Evolutionary conservation across 2,113 vertebrate genomes (phyloP).

Genomic region (Coreoperca whiteheadi): DNA sequence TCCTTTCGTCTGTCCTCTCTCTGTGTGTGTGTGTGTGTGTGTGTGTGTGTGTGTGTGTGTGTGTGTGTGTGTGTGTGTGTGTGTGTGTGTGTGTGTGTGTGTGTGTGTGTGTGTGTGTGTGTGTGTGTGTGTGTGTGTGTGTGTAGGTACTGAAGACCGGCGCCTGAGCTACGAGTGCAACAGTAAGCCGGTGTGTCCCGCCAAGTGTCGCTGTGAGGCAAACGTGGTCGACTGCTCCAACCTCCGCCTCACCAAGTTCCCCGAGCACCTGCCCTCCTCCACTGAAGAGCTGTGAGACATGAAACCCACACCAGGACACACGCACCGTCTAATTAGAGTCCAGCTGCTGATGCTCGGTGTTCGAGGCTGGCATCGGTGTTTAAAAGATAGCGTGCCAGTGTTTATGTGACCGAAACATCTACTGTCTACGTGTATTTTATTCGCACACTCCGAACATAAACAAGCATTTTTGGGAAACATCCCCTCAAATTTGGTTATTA

Average conservation of each 20-base stretch:
- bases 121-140: not conserved
- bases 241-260: conserved; percentile 93
- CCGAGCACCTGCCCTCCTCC: conserved; percentile 91
- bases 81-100: not conserved
- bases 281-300: conserved; percentile 91
- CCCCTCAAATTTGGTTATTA: too few species aligned
- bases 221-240: conserved; percentile 94
- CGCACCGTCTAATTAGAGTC: too few species aligned
- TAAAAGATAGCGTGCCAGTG: too few species aligned
- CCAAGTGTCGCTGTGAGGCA: conserved; percentile 96
- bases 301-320: conserved; percentile 13
- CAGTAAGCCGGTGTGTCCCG: conserved; percentile 91
- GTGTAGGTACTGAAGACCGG: conserved; percentile 90
- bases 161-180: conserved; percentile 93
- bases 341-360: too few species aligned
- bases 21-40: not conserved
- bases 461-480: too few species aligned
- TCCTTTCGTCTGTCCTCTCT: not conserved
- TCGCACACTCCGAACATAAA: too few species aligned
- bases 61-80: conserved; percentile 39
- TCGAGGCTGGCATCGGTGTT: too few species aligned
- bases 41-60: conserved; percentile 37
- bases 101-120: not conserved
- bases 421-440: too few species aligned
- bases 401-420: too few species aligned